Percentiles rank a stretch among this genome's conserved stretches.
Conservation (phyloP, 2,797 vertebrate species). For the Ctenopoma multispine region DNA sequence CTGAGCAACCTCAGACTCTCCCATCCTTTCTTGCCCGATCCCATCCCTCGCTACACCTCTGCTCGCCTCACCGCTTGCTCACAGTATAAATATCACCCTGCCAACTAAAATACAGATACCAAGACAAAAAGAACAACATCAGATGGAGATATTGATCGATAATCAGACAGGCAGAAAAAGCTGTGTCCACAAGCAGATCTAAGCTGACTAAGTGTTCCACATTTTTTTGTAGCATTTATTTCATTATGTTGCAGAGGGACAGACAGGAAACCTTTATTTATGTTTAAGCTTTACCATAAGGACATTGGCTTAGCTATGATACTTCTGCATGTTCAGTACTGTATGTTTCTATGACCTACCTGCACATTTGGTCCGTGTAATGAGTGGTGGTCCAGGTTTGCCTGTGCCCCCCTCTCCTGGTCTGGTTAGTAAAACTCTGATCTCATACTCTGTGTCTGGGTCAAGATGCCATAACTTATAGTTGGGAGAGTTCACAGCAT, state of each 20-base stretch:
- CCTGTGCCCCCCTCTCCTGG: constrained; percentile 97
- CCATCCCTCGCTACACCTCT: constrained; percentile 19
- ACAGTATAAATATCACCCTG: constrained; percentile 45
- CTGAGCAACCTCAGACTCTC: constrained; percentile 57
- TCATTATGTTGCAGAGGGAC: constrained; percentile 6
- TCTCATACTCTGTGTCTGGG: constrained; percentile 97
- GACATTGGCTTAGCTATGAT: no score
- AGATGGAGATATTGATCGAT: constrained; percentile 48
- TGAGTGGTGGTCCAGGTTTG: constrained; percentile 92
- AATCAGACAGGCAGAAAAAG: constrained; percentile 34
- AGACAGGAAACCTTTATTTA: neutral
- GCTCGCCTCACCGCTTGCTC: constrained; percentile 19
- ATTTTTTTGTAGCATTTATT: neutral
- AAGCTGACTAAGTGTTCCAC: neutral
- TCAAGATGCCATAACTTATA: constrained; percentile 99
- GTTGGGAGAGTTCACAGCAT: constrained; percentile 95
- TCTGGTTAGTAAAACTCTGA: constrained; percentile 93
- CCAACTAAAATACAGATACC: constrained; percentile 55
- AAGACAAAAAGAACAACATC: constrained; percentile 40
- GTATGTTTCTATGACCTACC: constrained; percentile 80
- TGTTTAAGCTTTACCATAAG: no score
- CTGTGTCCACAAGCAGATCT: neutral
- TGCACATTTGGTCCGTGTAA: constrained; percentile 98
- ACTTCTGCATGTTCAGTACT: no score
- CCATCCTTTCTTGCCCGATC: constrained; percentile 46